A percentile compares a stretch with the other conserved stretches of the same genome.
phyloP scores from a whole-genome alignment of 2,888 invertebrate species.

The Phorcus lineatus region DNA sequence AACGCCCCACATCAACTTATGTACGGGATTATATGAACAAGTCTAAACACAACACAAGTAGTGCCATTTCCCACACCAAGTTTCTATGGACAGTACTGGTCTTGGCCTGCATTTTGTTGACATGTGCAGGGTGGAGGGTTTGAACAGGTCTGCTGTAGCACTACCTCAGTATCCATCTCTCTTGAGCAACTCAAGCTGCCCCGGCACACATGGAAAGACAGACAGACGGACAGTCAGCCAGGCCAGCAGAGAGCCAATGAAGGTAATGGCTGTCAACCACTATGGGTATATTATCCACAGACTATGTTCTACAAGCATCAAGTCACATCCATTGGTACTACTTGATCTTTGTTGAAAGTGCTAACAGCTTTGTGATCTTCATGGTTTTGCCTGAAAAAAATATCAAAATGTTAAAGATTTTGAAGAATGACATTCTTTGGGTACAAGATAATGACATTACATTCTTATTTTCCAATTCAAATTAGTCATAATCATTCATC shows the following conservation, averaged over 20 bases:
- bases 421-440: neutral
- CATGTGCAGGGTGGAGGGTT: neutral
- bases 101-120: neutral
- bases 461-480: too few relatives aligned
- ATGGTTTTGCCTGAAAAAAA: conserved; percentile 61
- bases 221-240: neutral
- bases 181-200: too few relatives aligned
- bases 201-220: neutral
- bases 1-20: neutral
- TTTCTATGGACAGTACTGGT: neutral
- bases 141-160: neutral
- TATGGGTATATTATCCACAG: neutral
- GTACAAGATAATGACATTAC: too few relatives aligned
- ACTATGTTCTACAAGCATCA: conserved; percentile 43
- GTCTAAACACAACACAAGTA: neutral
- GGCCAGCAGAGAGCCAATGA: too few relatives aligned
- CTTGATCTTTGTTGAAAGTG: conserved; percentile 60
- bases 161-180: neutral
- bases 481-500: too few relatives aligned
- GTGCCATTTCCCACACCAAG: neutral
- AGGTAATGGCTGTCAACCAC: too few relatives aligned
- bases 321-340: conserved; percentile 69
- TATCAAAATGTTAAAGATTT: neutral
- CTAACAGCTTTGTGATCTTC: conserved; percentile 59
- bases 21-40: conserved; percentile 5